phyloP scores from a whole-genome alignment of 2,797 vertebrate species.

The Antrozous pallidus region DNA sequence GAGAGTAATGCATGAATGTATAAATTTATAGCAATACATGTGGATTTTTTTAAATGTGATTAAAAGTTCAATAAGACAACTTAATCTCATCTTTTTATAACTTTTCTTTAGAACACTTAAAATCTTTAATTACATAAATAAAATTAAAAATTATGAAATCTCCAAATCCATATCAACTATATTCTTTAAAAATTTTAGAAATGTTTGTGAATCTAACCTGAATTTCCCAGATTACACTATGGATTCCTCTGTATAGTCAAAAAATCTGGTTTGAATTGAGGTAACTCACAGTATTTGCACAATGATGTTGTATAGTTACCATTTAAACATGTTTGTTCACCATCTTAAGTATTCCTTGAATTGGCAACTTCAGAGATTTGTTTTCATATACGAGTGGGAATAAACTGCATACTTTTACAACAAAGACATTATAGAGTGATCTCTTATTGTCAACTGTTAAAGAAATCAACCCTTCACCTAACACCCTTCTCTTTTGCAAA shows the following conservation, averaged over 20 bases:
- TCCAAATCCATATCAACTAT: not conserved
- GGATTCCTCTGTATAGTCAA: not conserved
- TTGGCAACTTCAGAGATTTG: not conserved
- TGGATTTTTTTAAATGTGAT: not conserved
- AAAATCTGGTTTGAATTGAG: not conserved
- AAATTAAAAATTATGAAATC: not conserved
- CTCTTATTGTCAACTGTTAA: not conserved
- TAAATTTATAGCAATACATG: not conserved
- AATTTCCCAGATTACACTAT: not conserved
- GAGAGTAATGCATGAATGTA: not conserved
- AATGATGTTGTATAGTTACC: not conserved
- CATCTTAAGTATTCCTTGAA: not conserved
- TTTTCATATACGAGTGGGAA: not conserved
- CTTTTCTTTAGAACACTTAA: not conserved
- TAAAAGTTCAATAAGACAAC: not conserved
- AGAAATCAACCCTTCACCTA: not conserved
- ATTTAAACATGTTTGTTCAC: not conserved
- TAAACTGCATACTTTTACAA: not conserved
- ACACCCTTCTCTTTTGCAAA: not conserved
- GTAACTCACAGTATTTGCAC: not conserved
- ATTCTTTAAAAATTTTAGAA: not conserved
- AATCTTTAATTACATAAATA: not conserved
- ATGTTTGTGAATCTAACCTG: not conserved
- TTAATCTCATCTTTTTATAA: not conserved
- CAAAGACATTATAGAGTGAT: not conserved